Conservation (phyloP, 2,888 invertebrate species). For the Ichneumoninae sp. region DNA sequence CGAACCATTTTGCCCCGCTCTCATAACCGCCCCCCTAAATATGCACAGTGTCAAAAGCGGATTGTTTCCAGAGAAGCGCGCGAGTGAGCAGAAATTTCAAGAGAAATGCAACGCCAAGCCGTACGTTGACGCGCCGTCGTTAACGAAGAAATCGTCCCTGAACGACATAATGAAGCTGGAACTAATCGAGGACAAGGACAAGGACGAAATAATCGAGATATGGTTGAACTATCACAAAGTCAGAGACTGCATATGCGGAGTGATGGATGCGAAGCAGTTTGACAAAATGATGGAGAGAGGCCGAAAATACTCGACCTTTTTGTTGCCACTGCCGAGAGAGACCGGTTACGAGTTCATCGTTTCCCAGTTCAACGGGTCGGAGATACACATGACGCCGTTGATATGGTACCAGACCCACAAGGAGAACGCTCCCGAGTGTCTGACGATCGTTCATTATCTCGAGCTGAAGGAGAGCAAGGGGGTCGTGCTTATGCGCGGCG, state of each 20-base stretch:
- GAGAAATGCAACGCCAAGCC: conserved; percentile 75
- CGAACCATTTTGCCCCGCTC: not conserved
- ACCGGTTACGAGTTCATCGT: conserved; percentile 95
- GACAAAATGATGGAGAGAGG: conserved; percentile 87
- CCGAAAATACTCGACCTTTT: conserved; percentile 88
- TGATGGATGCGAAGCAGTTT: conserved; percentile 88
- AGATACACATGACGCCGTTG: conserved; percentile 93
- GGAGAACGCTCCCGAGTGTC: conserved; percentile 95
- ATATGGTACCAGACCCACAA: conserved; percentile 94
- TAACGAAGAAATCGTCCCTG: conserved; percentile 82
- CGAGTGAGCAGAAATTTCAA: conserved; percentile 74
- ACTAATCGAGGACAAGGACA: conserved; percentile 89
- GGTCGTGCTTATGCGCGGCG: conserved; percentile 93
- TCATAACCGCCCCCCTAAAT: not conserved
- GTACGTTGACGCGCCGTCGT: not conserved
- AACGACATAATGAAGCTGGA: conserved; percentile 92
- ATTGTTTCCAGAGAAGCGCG: conserved; percentile 77
- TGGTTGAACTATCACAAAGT: conserved; percentile 93
- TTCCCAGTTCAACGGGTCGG: conserved; percentile 89
- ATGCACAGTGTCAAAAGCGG: not conserved
- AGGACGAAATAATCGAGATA: conserved; percentile 90
- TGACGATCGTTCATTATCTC: conserved; percentile 92
- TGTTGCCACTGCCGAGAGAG: conserved; percentile 92
- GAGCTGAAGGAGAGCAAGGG: conserved; percentile 90
- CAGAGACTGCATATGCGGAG: conserved; percentile 91